These are phyloP conservation scores for Gobius niger DNA, from an alignment of 2,113 vertebrate species.

Conservation along the genomic window DNA sequence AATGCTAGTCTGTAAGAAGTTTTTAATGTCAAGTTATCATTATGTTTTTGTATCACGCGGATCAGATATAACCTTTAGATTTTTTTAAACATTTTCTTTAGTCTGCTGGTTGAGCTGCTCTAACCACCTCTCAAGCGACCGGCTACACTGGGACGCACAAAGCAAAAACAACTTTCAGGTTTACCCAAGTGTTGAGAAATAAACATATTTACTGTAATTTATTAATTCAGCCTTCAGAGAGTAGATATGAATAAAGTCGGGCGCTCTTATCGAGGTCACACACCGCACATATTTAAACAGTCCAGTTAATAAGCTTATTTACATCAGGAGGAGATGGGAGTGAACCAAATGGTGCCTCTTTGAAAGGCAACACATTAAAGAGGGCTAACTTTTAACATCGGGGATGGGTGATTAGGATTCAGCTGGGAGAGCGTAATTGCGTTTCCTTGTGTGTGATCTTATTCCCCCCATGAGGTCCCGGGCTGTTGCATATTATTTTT, in stretches of 20 bases:
- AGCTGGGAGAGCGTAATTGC: constrained; percentile 63
- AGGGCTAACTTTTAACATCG: constrained; percentile 61
- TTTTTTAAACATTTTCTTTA: background rate
- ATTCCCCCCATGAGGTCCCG: constrained; percentile 37
- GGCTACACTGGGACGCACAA: background rate
- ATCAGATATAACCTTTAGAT: background rate
- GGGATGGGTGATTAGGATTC: constrained; percentile 67
- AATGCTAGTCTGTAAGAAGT: no score
- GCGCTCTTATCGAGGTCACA: constrained; percentile 40
- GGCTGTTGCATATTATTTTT: constrained; percentile 38
- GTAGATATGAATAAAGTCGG: constrained; percentile 27
- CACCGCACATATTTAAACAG: constrained; percentile 50
- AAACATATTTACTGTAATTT: constrained; percentile 23
- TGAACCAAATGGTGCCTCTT: constrained; percentile 67
- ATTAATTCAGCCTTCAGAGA: constrained; percentile 26
- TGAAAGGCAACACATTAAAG: constrained; percentile 72
- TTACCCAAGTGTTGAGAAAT: constrained; percentile 2
- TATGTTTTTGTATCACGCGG: no score
- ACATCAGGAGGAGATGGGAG: constrained; percentile 50
- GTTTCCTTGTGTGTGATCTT: constrained; percentile 61
- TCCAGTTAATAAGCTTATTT: constrained; percentile 73
- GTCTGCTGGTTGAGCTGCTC: background rate
- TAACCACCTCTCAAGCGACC: background rate
- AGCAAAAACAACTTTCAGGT: background rate
- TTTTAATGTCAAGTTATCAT: no score